phyloP scores from a whole-genome alignment of 2,797 vertebrate genomes.

The Enoplosus armatus region DNA sequence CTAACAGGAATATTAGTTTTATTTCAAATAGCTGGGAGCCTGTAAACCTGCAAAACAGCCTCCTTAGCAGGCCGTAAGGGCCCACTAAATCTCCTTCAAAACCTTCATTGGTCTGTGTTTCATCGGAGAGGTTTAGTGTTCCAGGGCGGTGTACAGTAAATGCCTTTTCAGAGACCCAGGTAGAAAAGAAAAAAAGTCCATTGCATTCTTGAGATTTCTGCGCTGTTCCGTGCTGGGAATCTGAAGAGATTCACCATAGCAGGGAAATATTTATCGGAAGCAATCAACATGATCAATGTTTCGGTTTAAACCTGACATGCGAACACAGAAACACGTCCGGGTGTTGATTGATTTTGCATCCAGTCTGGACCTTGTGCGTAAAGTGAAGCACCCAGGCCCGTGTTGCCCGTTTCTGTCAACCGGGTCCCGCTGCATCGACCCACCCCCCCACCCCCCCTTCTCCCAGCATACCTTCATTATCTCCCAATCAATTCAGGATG shows the following conservation, averaged over 20 bases:
- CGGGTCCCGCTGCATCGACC: slow-evolving; percentile 60
- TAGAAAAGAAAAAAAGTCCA: background rate
- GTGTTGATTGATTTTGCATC: slow-evolving; percentile 20
- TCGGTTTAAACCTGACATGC: background rate
- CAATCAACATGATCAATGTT: background rate
- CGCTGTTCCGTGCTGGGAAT: background rate
- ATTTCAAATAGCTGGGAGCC: slow-evolving; percentile 22
- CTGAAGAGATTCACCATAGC: slow-evolving; percentile 1
- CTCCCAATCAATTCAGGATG: slow-evolving; percentile 74
- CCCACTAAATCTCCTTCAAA: slow-evolving; percentile 13
- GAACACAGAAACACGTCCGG: background rate
- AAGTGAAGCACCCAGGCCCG: slow-evolving; percentile 25
- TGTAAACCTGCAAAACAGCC: slow-evolving; percentile 20
- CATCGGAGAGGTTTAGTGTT: background rate
- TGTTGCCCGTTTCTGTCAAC: slow-evolving; percentile 42
- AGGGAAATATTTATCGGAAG: slow-evolving; percentile 2
- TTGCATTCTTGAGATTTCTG: background rate
- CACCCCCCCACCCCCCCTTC: no score
- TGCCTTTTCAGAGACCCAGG: slow-evolving; percentile 8
- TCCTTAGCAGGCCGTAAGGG: background rate
- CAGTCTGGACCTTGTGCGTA: slow-evolving; percentile 28
- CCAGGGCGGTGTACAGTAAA: background rate
- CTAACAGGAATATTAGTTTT: slow-evolving; percentile 22
- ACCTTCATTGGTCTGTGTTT: slow-evolving; percentile 19
- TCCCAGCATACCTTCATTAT: slow-evolving; percentile 74